Evolutionary conservation across 2,888 invertebrate species (phyloP), one percentile per base, ranked within the genome.

Genomic region (Stenurella melanura): DNA sequence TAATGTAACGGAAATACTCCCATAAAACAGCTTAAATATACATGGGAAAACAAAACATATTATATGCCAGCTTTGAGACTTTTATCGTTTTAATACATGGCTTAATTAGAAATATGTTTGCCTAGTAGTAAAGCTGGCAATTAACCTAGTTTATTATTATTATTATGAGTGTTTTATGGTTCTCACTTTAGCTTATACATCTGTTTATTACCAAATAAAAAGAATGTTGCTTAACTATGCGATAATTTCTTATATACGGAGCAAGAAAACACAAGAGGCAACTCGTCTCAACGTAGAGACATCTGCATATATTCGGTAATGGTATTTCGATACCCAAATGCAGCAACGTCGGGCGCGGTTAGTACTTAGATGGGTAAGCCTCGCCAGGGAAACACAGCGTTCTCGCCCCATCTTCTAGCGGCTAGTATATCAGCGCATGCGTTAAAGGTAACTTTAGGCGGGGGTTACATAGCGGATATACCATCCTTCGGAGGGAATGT

Each of bases 11-110:
- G 50, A 50, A 50, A 50, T 50, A n/a, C n/a, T 50, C 6, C n/a
- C 50, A n/a, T 50, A 50, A 50, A 50, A 17, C 50, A n/a, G 50
- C n/a, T 50, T n/a, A 50, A 50, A 50, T 50, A 50, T 50, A 50
- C 50, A 50, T 50, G 2, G 7, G 12, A n/a, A 50, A 50, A 50
- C 50, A 50, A 15, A n/a, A 50, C 30, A 50, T 0, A 50, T 12
- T n/a, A 5, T 50, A 50, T 12, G 50, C 50, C 2, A n/a, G 15
- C 50, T 42, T 7, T 50, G n/a, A n/a, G 50, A 50, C n/a, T n/a
- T n/a, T 50, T 50, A 50, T 50, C n/a, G 50, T 50, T 50, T 15
- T 15, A 50, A 1, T 50, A 1, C 50, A n/a, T 2, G 2, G n/a
- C 50, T 15, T 50, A 50, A 50, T 50, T 50, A 50, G 50, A 50